Evolutionary conservation across 2,888 invertebrate species (phyloP), one percentile per base, ranked within the genome.

Genomic region (Sinhomidia bicolor): DNA sequence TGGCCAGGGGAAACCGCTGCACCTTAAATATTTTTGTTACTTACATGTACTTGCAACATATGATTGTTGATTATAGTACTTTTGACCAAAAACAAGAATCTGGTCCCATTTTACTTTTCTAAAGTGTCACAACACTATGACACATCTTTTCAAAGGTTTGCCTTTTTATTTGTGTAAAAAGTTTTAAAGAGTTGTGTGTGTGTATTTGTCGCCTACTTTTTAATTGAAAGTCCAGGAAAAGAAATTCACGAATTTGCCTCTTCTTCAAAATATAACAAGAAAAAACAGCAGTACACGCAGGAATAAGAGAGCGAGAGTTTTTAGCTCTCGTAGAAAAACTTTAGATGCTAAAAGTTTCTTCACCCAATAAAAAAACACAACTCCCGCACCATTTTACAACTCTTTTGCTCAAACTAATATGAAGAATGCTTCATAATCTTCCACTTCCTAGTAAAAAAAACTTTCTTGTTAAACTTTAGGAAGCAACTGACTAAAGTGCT

Each of bases 181-280:
- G 7, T 36, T 36, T 36, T 7, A 36, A 36, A 23, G 36, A 17
- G 9, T 32, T 20, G 26, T 1, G 26, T 29, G 74, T 60, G 29
- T 20, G 26, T 1, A 17, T 29, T 84, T 60, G 29, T 74, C 78
- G 29, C 60, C 29, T 44, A 84, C 74, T 85, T 85, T 84, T 85
- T 85, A 85, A 85, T 85, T 85, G 85, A 85, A 85, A 60, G 84
- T 84, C 60, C 20, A 41, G 9, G 14, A 62, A 65, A 81, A 79
- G 14, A 17, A 23, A 26, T 62, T 26, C 62, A 14, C 57, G n/a
- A 57, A 26, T 26, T 51, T 47, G 1, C 14, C 2, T 47, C 51
- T n/a, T n/a, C 51, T 17, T 17, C 7, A 20, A 9, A 57, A 57
- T 17, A 20, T 9, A 23, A 57, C 20, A 20, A 20, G 26, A 65